phyloP scores from a whole-genome alignment of 2,797 vertebrate species.

The Aldrovandia affinis region DNA sequence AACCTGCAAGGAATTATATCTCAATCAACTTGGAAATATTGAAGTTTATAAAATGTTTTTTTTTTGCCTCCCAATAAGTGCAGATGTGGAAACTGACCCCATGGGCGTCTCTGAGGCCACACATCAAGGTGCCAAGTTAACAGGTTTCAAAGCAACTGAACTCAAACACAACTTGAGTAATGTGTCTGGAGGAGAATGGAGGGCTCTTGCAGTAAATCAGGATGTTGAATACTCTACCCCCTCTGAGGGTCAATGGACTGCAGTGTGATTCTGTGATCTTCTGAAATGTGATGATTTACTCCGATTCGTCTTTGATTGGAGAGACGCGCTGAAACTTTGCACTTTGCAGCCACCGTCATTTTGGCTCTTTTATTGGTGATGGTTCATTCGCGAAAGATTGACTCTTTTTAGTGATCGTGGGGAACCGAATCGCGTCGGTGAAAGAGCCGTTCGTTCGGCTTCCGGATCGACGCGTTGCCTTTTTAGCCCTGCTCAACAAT shows the following conservation, averaged over 20 bases:
- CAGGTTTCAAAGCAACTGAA: background rate
- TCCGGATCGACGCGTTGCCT: no score
- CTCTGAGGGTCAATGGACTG: no score
- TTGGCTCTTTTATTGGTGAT: background rate
- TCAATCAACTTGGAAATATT: slow-evolving; percentile 43
- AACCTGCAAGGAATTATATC: slow-evolving; percentile 59
- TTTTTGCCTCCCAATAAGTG: slow-evolving; percentile 32
- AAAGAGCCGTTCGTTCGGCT: no score
- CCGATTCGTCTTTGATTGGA: background rate
- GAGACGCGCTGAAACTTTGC: background rate
- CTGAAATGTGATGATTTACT: background rate
- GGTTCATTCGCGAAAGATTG: no score
- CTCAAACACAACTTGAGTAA: background rate
- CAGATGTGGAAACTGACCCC: background rate
- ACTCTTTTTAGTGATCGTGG: no score
- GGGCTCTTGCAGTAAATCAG: background rate
- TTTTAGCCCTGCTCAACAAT: no score
- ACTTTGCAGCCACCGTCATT: background rate
- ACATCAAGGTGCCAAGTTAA: background rate
- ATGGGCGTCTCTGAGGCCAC: background rate
- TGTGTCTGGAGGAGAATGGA: background rate
- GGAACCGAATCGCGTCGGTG: no score
- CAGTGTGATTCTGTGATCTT: background rate
- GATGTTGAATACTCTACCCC: no score
- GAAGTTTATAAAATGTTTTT: slow-evolving; percentile 34